Percentiles rank a stretch among this genome's conserved stretches.
Evolutionary conservation across 2,888 invertebrate species (phyloP).

Genomic region (Thyatira batis): DNA sequence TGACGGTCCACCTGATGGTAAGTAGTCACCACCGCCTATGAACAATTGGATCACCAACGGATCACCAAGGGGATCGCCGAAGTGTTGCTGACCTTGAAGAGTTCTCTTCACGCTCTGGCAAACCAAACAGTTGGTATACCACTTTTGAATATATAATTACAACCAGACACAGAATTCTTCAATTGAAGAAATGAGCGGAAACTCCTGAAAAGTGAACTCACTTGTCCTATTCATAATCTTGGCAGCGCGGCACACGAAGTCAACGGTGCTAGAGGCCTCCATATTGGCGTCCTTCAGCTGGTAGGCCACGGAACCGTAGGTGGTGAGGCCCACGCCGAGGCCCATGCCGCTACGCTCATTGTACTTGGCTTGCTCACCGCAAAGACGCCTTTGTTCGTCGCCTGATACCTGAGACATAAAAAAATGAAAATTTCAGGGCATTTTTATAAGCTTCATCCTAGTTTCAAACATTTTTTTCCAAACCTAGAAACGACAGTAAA

Average conservation of each 20-base stretch:
- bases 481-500: too few relatives aligned
- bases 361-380: slow-evolving; percentile 84
- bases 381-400: slow-evolving; percentile 87
- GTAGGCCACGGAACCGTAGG: slow-evolving; percentile 90
- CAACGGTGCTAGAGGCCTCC: slow-evolving; percentile 88
- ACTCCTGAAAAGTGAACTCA: slow-evolving; percentile 65
- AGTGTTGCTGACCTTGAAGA: too few relatives aligned
- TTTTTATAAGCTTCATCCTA: too few relatives aligned
- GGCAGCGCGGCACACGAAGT: slow-evolving; percentile 87
- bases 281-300: slow-evolving; percentile 90
- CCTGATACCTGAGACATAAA: slow-evolving; percentile 83
- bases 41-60: too few relatives aligned
- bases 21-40: too few relatives aligned
- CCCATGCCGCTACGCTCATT: slow-evolving; percentile 74
- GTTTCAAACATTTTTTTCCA: too few relatives aligned
- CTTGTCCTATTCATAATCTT: slow-evolving; percentile 88
- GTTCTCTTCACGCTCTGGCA: too few relatives aligned
- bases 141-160: neutral
- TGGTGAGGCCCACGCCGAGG: slow-evolving; percentile 79
- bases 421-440: too few relatives aligned
- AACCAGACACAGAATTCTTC: neutral
- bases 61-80: too few relatives aligned
- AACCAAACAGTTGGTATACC: too few relatives aligned
- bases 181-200: neutral
- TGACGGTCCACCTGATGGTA: too few relatives aligned